A percentile compares a stretch with the other conserved stretches of the same genome.
Conservation (phyloP, 2,113 vertebrate genomes). For the Urocolius indicus region DNA sequence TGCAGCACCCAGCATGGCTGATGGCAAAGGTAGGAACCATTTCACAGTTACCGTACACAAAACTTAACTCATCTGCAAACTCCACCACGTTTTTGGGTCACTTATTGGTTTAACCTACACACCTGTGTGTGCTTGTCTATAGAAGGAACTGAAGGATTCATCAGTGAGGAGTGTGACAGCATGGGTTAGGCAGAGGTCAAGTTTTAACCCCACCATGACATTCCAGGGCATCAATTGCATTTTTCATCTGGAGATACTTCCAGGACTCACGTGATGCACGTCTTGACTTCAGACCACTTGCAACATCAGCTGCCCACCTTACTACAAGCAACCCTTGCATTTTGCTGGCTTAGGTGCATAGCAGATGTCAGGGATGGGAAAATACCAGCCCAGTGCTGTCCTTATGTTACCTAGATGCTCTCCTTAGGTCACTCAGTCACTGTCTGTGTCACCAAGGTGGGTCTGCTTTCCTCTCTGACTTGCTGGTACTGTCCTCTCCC, state of each 20-base stretch:
- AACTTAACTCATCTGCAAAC: neutral
- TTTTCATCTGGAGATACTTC: neutral
- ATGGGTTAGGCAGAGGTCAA: neutral
- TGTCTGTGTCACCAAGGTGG: accelerated
- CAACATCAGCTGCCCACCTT: neutral
- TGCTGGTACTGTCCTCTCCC: neutral
- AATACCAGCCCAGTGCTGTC: neutral
- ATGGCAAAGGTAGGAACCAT: too few relatives aligned
- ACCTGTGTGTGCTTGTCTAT: too few relatives aligned
- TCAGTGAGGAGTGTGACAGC: neutral
- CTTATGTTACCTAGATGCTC: neutral
- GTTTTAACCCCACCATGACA: neutral
- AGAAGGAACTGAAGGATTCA: neutral
- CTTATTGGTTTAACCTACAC: neutral
- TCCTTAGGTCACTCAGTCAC: neutral
- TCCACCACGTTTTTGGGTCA: neutral
- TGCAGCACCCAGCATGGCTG: neutral
- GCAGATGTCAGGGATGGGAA: neutral
- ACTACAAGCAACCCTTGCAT: neutral
- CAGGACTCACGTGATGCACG: neutral
- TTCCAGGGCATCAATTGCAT: neutral
- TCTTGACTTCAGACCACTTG: neutral
- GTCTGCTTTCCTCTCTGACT: neutral
- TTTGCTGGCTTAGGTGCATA: neutral
- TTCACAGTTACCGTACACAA: accelerated